A percentile compares a stretch with the other conserved stretches of the same genome.
Conservation (phyloP, 1,140 invertebrate genomes). For the Drosophila sp. region DNA sequence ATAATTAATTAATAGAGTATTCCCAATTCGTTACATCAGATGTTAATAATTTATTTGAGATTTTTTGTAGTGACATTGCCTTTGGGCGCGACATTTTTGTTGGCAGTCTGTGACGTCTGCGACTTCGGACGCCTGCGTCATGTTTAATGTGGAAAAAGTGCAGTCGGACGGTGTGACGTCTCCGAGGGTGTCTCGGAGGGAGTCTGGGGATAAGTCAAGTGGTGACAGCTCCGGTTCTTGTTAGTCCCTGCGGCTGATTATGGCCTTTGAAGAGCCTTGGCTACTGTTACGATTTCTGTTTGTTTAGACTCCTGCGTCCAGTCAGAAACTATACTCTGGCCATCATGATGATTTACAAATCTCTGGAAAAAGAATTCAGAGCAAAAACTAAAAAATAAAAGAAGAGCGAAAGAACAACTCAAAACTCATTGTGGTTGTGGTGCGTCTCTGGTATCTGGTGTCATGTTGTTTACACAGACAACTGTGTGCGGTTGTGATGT, state of each 20-base stretch:
- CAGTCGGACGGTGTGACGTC: conserved; percentile 36
- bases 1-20: too few species aligned
- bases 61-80: conserved; percentile 48
- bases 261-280: conserved; percentile 39
- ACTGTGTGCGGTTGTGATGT: conserved; percentile 61
- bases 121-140: conserved; percentile 57
- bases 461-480: conserved; percentile 72
- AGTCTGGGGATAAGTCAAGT: conserved; percentile 56
- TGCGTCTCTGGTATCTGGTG: conserved; percentile 53
- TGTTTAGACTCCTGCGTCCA: conserved; percentile 78
- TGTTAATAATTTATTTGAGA: conserved; percentile 7
- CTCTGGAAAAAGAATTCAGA: conserved; percentile 42
- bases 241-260: conserved; percentile 68
- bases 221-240: conserved; percentile 64
- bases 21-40: conserved; percentile 1
- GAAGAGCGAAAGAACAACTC: conserved; percentile 39
- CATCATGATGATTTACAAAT: conserved; percentile 63
- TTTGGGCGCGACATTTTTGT: conserved; percentile 70
- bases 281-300: conserved; percentile 55
- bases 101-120: conserved; percentile 56
- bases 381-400: background rate
- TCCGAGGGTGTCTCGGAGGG: conserved; percentile 9
- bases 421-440: conserved; percentile 52
- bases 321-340: conserved; percentile 45
- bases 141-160: conserved; percentile 63